Base-by-base conservation (phyloP, 2,797 vertebrate species). In the Acipenser ruthenus region DNA sequence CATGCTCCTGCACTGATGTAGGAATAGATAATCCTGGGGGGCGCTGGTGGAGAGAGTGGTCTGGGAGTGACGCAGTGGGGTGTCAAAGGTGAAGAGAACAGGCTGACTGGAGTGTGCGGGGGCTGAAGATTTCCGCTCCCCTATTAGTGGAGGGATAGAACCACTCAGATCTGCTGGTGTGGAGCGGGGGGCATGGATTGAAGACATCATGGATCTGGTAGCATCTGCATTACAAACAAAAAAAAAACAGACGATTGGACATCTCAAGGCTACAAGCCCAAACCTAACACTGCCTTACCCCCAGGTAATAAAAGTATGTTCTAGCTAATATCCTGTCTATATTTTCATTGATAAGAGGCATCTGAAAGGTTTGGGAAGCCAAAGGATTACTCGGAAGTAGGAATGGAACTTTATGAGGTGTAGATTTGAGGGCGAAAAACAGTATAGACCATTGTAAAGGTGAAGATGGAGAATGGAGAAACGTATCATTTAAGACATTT, bases 1-100 rank as follows among this genome's bases (percentile, higher is more conserved):
- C 77, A 93, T 93, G 90, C 97, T 99, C 88, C 98, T 93, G 80
- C 97, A 99, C 80, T 99, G 97, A 82, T 99, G 97, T 65, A 99
- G 89, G 71, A 98, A 94, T 83, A 99, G 94, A 86, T 99, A 99
- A 83, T 99, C 97, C 87, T 99, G 97, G 13, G 96, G 96, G 0
- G 93, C 95, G 1, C 96, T 98, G 86, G 95, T 93, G 12, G 95
- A 96, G 81, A 52, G 86, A 72, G 84, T 81, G 62, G 76, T 91
- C 81, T 89, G 93, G 68, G 87, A 70, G 63, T 93, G 76, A 70
- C 87, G 85, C 6, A 87, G 79, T 1, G 93, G 91, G 0, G 94
- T 86, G 63, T 99, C 97, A 0, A 98, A 99, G 2, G 95, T 98
- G 89, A 99, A 98, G 65, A 99, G 84, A 62, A 94, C 90, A 4